Evolutionary conservation across 2,888 invertebrate species (phyloP).

Genomic region (Cephus sareptanus): DNA sequence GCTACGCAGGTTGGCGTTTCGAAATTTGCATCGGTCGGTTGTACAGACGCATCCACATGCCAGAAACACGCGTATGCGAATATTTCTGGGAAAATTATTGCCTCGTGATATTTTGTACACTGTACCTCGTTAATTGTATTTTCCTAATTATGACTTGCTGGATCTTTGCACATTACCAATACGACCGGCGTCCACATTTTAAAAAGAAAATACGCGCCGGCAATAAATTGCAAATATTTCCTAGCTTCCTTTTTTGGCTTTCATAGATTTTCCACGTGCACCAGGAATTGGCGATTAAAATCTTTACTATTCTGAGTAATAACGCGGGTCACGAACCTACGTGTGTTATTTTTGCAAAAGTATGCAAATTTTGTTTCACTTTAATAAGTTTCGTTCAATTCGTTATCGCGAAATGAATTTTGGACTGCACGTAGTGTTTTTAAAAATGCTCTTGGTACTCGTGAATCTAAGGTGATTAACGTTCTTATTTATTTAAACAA

Average conservation of each 20-base stretch:
- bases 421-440: too few species aligned
- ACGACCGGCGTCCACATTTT: neutral
- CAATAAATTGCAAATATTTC: neutral
- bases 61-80: neutral
- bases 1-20: neutral
- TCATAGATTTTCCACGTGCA: neutral
- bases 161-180: neutral
- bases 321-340: neutral
- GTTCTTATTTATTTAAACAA: constrained; percentile 7
- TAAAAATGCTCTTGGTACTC: neutral
- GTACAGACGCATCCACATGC: neutral
- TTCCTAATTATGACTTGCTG: neutral
- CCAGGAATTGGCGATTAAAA: neutral
- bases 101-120: neutral
- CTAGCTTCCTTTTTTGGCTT: neutral
- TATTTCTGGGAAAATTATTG: neutral
- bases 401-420: too few species aligned
- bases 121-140: neutral
- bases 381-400: too few species aligned
- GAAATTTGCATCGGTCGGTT: neutral
- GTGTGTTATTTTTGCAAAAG: neutral
- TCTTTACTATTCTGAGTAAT: neutral
- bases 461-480: neutral
- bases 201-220: neutral
- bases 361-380: too few species aligned